Evolutionary conservation across 2,113 vertebrate genomes (phyloP).

Genomic region (Hoplias malabaricus): DNA sequence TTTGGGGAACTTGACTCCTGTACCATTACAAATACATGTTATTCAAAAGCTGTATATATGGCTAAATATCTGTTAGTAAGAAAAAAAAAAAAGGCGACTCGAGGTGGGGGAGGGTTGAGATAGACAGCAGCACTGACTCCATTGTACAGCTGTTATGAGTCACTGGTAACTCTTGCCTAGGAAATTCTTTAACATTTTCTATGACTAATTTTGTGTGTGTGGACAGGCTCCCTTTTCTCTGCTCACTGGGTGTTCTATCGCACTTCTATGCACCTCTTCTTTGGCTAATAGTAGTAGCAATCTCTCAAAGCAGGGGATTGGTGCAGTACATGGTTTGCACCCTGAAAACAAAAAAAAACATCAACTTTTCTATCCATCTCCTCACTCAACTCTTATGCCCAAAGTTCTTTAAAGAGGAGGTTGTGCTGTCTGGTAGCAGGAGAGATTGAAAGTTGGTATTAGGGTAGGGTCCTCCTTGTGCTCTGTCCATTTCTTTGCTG

Average conservation of each 20-base stretch:
- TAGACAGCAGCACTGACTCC: conserved; percentile 60
- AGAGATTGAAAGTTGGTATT: conserved; percentile 47
- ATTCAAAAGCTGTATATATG: conserved; percentile 73
- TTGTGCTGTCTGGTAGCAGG: conserved; percentile 63
- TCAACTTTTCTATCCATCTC: conserved; percentile 40
- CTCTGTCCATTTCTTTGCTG: conserved; percentile 56
- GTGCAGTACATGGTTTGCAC: not conserved
- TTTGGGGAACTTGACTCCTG: conserved; percentile 52
- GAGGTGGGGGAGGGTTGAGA: not conserved
- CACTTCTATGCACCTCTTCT: conserved; percentile 32
- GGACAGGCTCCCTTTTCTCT: conserved; percentile 41
- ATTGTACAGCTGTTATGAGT: conserved; percentile 63
- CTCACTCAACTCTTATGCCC: conserved; percentile 22
- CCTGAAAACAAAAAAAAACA: not conserved
- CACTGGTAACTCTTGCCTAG: conserved; percentile 71
- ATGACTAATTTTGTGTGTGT: conserved; percentile 72
- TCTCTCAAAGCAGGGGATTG: conserved; percentile 4
- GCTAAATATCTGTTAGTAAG: conserved; percentile 67
- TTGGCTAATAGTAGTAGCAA: not conserved
- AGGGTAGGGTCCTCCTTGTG: conserved; percentile 50
- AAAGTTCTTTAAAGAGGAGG: not conserved
- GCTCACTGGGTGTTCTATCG: conserved; percentile 55
- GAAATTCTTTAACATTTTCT: conserved; percentile 75
- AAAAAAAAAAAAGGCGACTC: conserved; percentile 56
- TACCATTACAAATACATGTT: conserved; percentile 60